Conservation (phyloP, 2,888 invertebrate species). For the Drosophila austrosaltans region DNA sequence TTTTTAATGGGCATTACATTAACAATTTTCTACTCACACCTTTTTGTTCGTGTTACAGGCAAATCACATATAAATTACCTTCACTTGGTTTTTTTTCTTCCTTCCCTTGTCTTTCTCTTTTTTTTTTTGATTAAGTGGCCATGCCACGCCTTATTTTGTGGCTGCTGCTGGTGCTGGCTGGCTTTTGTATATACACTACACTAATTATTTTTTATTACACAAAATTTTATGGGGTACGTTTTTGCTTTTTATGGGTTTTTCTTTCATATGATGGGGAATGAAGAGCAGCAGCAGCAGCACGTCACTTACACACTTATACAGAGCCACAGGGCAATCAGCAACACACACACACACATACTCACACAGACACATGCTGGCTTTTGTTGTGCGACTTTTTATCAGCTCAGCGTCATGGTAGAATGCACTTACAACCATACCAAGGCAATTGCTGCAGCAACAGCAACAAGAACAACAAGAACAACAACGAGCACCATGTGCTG, state of each 20-base stretch:
- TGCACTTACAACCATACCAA: conserved; percentile 48
- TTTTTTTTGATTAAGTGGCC: conserved; percentile 25
- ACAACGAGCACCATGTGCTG: neutral
- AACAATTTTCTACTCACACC: neutral
- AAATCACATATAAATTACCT: conserved; percentile 18
- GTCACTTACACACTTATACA: conserved; percentile 1
- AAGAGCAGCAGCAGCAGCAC: neutral
- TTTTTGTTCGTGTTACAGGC: conserved; percentile 1
- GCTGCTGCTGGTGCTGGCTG: conserved; percentile 9
- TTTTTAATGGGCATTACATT: neutral
- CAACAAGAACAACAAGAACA: neutral
- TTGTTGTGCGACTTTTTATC: conserved; percentile 53
- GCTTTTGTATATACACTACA: conserved; percentile 26
- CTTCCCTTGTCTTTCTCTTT: neutral
- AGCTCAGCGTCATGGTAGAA: conserved; percentile 57
- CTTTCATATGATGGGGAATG: conserved; percentile 10
- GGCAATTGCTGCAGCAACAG: conserved; percentile 6
- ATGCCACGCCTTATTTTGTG: conserved; percentile 18
- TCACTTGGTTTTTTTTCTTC: conserved; percentile 12
- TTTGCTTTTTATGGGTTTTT: conserved; percentile 14
- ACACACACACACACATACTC: conserved; percentile 24
- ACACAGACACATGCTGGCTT: conserved; percentile 19
- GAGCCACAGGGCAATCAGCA: conserved; percentile 19
- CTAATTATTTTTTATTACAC: conserved; percentile 69
- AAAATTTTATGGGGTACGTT: conserved; percentile 50